Percentiles rank a stretch among this genome's conserved stretches.
Conservation (phyloP, 2,797 vertebrate genomes). For the Gobio occitaniae region DNA sequence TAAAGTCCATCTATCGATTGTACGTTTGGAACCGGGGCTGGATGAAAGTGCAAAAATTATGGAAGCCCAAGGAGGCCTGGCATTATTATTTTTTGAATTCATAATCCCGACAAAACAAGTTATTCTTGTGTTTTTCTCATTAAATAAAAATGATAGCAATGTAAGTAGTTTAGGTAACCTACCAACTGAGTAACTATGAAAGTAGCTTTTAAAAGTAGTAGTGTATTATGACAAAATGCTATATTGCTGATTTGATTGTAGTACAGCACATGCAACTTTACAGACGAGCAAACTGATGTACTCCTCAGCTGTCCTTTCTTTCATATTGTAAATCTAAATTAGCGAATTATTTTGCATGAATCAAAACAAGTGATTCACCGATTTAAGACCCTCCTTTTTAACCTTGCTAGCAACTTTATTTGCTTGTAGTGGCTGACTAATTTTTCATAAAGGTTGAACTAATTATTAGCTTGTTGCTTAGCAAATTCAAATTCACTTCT, state of each 20-base stretch:
- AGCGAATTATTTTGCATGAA: not conserved
- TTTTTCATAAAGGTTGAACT: not conserved
- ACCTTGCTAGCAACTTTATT: not conserved
- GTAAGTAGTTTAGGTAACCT: not conserved
- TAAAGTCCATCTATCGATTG: not conserved
- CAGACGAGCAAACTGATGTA: not conserved
- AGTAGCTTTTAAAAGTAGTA: not conserved
- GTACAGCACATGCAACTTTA: not conserved
- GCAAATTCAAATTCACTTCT: not conserved
- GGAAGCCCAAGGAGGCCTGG: not conserved
- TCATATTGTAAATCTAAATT: not conserved
- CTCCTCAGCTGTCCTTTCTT: not conserved
- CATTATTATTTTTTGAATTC: not conserved
- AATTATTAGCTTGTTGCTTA: not conserved
- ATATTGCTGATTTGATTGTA: not conserved
- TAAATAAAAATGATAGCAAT: not conserved
- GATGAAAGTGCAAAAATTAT: not conserved
- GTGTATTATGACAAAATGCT: not conserved
- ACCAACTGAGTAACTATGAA: not conserved
- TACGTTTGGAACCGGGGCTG: not conserved
- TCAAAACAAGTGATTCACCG: not conserved
- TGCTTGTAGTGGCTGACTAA: not conserved
- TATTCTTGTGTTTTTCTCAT: not conserved
- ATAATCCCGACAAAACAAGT: not conserved
- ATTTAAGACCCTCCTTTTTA: not conserved